phyloP scores from a whole-genome alignment of 2,113 vertebrate genomes.

The Myiozetetes cayanensis region DNA sequence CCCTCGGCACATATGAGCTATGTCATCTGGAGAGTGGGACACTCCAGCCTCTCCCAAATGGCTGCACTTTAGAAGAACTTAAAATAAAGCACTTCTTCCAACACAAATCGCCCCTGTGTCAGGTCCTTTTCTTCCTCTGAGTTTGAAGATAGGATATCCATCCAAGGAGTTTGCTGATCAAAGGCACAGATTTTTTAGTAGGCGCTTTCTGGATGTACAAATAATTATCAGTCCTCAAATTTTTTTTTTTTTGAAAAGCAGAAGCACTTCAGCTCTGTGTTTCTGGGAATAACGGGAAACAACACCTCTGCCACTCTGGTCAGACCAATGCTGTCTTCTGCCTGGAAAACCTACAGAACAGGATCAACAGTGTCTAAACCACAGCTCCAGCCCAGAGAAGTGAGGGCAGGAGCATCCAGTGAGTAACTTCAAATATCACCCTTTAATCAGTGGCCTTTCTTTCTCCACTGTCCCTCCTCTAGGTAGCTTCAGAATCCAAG shows the following conservation, averaged over 20 bases:
- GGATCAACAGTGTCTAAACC: background rate
- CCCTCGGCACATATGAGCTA: background rate
- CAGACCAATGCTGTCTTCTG: background rate
- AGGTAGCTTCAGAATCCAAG: background rate
- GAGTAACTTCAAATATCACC: background rate
- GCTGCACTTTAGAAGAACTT: background rate
- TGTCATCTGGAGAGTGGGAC: background rate
- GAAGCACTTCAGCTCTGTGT: background rate
- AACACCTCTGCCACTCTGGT: background rate
- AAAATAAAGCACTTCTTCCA: background rate
- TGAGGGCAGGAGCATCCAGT: accelerated
- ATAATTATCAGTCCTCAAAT: background rate
- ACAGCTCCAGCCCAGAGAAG: background rate
- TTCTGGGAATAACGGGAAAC: background rate
- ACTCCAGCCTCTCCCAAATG: background rate
- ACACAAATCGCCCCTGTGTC: background rate
- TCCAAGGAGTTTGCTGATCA: background rate
- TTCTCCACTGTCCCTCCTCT: background rate
- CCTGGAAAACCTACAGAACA: background rate
- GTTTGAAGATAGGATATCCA: background rate
- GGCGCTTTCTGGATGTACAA: background rate
- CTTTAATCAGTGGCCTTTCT: background rate
- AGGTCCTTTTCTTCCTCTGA: background rate
- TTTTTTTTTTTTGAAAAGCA: background rate
- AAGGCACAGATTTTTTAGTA: background rate